These are phyloP conservation scores for Ctenicera cuprea DNA, from an alignment of 2,888 invertebrate species.

Conservation along the genomic window DNA sequence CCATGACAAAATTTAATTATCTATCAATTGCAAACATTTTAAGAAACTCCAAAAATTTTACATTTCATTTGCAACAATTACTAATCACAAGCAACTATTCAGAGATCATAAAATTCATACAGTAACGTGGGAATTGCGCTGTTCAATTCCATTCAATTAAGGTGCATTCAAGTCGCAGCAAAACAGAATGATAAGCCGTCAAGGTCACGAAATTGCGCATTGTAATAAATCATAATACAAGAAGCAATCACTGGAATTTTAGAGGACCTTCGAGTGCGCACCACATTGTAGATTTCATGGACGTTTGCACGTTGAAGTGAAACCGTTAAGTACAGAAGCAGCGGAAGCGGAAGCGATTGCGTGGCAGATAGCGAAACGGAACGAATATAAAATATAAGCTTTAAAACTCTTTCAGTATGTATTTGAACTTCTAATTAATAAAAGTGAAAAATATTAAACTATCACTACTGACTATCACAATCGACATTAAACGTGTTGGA, in stretches of 20 bases:
- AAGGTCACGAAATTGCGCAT: slow-evolving; percentile 34
- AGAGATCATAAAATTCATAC: background rate
- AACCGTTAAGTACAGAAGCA: slow-evolving; percentile 4
- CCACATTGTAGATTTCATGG: slow-evolving; percentile 2
- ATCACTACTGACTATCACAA: background rate
- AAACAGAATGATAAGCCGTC: slow-evolving; percentile 33
- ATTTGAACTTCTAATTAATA: background rate
- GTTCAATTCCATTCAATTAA: slow-evolving; percentile 23
- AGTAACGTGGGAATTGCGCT: background rate
- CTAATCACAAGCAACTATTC: too few species aligned
- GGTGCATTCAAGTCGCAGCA: slow-evolving; percentile 35
- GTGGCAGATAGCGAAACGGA: slow-evolving; percentile 1
- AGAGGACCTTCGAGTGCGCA: slow-evolving; percentile 12
- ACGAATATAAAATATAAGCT: slow-evolving; percentile 5
- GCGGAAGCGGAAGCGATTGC: slow-evolving; percentile 17
- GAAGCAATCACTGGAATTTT: slow-evolving; percentile 7
- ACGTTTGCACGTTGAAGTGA: slow-evolving; percentile 2
- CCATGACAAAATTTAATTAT: too few species aligned
- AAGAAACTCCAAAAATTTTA: too few species aligned
- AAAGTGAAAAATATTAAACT: too few species aligned
- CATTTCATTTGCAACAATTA: too few species aligned
- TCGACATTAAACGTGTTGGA: too few species aligned
- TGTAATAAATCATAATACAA: slow-evolving; percentile 30
- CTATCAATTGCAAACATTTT: too few species aligned
- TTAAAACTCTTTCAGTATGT: background rate